Evolutionary conservation across 2,888 invertebrate species (phyloP), one percentile per base, ranked within the genome.

Genomic region (Thumatha senex): DNA sequence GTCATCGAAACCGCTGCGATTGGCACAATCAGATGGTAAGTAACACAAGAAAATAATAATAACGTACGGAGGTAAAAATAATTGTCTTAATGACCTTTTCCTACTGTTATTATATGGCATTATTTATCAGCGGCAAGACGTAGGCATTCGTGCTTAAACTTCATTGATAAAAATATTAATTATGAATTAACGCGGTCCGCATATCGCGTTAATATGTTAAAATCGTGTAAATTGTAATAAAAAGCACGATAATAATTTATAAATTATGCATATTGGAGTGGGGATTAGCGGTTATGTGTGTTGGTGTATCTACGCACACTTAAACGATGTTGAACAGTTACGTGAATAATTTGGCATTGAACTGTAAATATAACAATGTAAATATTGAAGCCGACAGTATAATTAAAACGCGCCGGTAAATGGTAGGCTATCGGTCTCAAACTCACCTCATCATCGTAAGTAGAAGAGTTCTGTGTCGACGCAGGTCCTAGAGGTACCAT

Each of bases 371-470:
- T n/a, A n/a, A n/a, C n/a, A n/a, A n/a, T 56, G 56, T 38, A 18
- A 49, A 34, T 11, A 40, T 29, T 18, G 1, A 11, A 18, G 53
- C 7, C 46, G 35, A 18, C 29, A 48, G 50, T 11, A 49, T 53
- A 40, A 48, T 43, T 31, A 13, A 35, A 44, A 46, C 40, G 18
- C n/a, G n/a, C n/a, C n/a, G n/a, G n/a, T n/a, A n/a, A n/a, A 80
- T 78, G 72, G 80, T 34, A 34, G 13, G 73, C 70, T 50, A 44
- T n/a, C 43, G 33, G 60, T 50, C 53, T 56, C 49, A 50, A 51
- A 53, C 85, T 88, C 77, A 89, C 89, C 89, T 88, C 82, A 65
- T 86, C 85, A 63, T 88, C 86, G 78, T 78, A 89, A 78, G 79
- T 72, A 58, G 83, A 73, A 71, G 83, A 72, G 74, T 78, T 78